Conservation (phyloP, 1,140 invertebrate genomes). For the Portunus trituberculatus region DNA sequence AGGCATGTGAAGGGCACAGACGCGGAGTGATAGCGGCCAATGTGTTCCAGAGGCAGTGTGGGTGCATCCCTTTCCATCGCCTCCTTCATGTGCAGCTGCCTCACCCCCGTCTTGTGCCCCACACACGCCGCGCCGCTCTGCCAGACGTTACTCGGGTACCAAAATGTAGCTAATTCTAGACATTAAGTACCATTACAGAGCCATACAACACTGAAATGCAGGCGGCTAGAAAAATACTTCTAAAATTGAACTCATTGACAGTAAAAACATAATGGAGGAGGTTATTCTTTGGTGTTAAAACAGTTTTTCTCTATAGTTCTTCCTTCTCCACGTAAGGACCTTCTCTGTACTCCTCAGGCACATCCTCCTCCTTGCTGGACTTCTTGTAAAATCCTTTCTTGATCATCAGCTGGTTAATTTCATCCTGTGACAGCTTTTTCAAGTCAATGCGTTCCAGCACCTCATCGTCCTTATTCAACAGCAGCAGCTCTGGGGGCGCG, state of each 20-base stretch:
- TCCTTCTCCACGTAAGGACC: constrained; percentile 78
- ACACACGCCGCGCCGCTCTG: too few relatives aligned
- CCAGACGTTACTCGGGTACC: neutral
- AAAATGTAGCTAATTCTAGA: neutral
- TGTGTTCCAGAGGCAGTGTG: neutral
- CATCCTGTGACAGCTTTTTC: constrained; percentile 83
- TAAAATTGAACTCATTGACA: neutral
- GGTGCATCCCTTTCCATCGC: neutral
- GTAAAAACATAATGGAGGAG: too few relatives aligned
- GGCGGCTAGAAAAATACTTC: neutral
- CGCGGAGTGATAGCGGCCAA: neutral
- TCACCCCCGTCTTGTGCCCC: too few relatives aligned
- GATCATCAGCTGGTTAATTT: constrained; percentile 86
- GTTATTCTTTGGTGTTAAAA: neutral
- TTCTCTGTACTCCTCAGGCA: constrained; percentile 78
- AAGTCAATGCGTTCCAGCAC: constrained; percentile 85
- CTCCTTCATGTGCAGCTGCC: neutral
- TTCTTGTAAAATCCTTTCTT: constrained; percentile 84
- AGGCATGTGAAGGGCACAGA: neutral
- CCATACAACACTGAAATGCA: neutral
- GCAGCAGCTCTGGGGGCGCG: constrained; percentile 85
- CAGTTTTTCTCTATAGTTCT: constrained; percentile 76
- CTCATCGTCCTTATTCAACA: constrained; percentile 84
- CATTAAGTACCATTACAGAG: neutral
- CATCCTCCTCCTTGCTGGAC: constrained; percentile 76